These are phyloP conservation scores for Anthopleura sola DNA, from an alignment of 64 coral and sea anemone genomes.

Conservation along the genomic window DNA sequence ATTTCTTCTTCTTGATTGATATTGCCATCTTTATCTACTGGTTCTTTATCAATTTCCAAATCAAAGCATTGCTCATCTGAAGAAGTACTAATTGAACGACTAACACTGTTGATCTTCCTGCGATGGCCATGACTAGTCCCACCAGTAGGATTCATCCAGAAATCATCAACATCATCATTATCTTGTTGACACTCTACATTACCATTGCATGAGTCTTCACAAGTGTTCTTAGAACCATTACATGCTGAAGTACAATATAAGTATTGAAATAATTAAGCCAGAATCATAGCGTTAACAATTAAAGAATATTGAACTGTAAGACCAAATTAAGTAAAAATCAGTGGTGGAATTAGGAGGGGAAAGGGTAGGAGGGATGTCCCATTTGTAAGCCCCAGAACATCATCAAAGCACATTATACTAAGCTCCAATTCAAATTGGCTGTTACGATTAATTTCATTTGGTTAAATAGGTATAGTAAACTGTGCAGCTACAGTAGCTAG, in stretches of 20 bases:
- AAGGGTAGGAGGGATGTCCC: too few species aligned
- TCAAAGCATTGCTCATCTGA: conserved; percentile 25
- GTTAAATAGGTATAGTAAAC: too few species aligned
- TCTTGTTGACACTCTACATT: not conserved
- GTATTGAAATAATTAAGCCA: not conserved
- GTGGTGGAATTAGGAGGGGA: too few species aligned
- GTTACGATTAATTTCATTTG: too few species aligned
- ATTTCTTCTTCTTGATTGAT: not conserved
- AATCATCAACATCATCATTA: not conserved
- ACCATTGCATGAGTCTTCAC: not conserved
- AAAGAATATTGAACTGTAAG: too few species aligned
- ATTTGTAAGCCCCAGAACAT: too few species aligned
- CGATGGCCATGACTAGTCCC: not conserved
- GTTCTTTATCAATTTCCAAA: conserved; percentile 12
- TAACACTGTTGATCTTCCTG: not conserved
- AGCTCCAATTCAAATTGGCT: too few species aligned
- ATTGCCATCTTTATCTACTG: not conserved
- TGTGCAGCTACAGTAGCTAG: too few species aligned
- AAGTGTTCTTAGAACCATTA: not conserved
- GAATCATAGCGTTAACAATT: too few species aligned
- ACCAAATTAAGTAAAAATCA: too few species aligned
- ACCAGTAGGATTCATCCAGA: not conserved
- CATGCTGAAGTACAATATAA: not conserved
- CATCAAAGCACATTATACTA: too few species aligned
- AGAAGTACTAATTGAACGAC: conserved; percentile 7